These are phyloP conservation scores for Jacana jacana DNA, from an alignment of 2,113 vertebrate genomes.

Conservation along the genomic window DNA sequence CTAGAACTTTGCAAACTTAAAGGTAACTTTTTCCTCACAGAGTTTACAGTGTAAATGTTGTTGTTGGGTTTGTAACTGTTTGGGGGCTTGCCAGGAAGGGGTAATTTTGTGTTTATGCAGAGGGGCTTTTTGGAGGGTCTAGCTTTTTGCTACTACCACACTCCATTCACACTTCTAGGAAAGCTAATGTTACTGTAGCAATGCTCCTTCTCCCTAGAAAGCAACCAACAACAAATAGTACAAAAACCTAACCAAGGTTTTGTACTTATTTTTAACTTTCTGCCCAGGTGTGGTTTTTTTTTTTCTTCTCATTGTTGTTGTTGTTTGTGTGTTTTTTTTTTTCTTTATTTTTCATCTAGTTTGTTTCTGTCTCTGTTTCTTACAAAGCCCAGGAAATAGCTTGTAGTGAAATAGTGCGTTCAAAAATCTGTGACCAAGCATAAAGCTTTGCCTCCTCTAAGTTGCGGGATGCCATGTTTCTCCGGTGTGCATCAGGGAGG, in stretches of 20 bases:
- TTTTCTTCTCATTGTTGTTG: too few relatives aligned
- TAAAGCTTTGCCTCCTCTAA: background rate
- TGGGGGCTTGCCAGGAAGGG: background rate
- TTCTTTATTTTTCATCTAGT: too few relatives aligned
- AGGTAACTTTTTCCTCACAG: background rate
- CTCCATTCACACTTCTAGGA: background rate
- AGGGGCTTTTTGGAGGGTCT: background rate
- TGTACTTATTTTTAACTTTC: background rate
- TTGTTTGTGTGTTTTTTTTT: background rate
- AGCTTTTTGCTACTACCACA: background rate
- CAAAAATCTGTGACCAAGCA: background rate
- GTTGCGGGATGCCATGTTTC: fast-evolving
- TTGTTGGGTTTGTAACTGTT: background rate
- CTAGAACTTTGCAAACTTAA: background rate
- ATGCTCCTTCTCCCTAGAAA: background rate
- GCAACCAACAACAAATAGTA: background rate
- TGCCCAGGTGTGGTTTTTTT: too few relatives aligned
- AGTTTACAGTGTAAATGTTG: background rate
- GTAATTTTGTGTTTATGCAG: background rate
- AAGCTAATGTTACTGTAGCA: background rate
- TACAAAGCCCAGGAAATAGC: background rate
- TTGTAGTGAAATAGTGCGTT: fast-evolving
- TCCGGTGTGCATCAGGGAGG: background rate
- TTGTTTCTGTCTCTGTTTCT: background rate
- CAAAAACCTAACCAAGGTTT: background rate